These are phyloP conservation scores for Eunapius fragilis DNA, from an alignment of 37 sponge, comb jelly and placozoan genomes.

Conservation along the genomic window DNA sequence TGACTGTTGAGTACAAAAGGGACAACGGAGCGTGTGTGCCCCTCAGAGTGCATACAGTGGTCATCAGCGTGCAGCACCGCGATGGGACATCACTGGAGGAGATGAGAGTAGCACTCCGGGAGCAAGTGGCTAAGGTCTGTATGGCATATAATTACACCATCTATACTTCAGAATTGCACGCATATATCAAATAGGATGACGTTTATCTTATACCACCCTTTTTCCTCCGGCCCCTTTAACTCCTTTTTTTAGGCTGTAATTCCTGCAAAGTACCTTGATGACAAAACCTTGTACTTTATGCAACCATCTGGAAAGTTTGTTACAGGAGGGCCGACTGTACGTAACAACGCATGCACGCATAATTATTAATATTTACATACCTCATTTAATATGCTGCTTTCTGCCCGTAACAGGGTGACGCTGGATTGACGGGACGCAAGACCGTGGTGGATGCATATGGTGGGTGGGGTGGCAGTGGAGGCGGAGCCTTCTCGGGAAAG, in stretches of 20 bases:
- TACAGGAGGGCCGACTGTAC: constrained; percentile 81
- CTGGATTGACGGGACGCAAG: constrained; percentile 99
- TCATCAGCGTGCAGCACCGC: constrained; percentile 86
- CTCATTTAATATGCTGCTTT: background rate
- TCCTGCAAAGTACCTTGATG: constrained; percentile 84
- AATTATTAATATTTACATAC: background rate
- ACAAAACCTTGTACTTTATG: constrained; percentile 90
- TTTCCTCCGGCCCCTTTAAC: no score
- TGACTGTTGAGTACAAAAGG: constrained; percentile 90
- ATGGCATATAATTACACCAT: no score
- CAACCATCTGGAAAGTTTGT: constrained; percentile 96
- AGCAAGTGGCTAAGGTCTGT: constrained; percentile 82
- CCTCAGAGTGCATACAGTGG: constrained; percentile 91
- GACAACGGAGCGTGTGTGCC: constrained; percentile 80
- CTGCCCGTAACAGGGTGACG: constrained; percentile 82
- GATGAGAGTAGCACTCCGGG: constrained; percentile 70
- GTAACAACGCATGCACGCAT: no score
- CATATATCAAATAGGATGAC: no score
- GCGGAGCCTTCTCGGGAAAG: constrained; percentile 99
- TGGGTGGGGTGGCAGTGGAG: constrained; percentile 99
- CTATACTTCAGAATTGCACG: no score
- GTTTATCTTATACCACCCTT: no score
- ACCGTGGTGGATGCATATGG: constrained; percentile 99
- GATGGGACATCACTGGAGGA: constrained; percentile 70
- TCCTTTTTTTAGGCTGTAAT: constrained; percentile 62